Evolutionary conservation across 2,113 vertebrate genomes (phyloP).

Genomic region (Aix galericulata): DNA sequence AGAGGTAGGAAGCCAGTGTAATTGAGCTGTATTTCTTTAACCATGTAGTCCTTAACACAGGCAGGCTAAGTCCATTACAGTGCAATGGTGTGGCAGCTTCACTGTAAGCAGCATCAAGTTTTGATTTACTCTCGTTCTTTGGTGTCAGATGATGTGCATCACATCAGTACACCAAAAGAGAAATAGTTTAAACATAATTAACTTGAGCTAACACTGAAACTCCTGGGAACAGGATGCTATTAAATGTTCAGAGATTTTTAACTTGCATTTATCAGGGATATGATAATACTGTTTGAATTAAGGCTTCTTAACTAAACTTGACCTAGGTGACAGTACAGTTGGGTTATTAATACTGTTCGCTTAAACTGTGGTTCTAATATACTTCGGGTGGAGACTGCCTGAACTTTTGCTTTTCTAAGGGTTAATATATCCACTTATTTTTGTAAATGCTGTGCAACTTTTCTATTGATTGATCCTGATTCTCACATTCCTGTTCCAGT

Average conservation of each 20-base stretch:
- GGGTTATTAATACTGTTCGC: not conserved
- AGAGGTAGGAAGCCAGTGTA: not conserved
- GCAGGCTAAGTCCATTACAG: not conserved
- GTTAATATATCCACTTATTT: not conserved
- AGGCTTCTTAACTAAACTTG: not conserved
- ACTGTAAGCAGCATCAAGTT: not conserved
- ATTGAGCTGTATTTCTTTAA: not conserved
- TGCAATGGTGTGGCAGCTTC: not conserved
- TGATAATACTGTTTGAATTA: not conserved
- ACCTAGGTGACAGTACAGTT: not conserved
- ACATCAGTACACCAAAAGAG: not conserved
- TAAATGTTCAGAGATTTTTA: not conserved
- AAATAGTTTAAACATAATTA: constrained; percentile 43
- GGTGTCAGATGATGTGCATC: not conserved
- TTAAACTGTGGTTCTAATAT: not conserved
- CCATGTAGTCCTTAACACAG: not conserved
- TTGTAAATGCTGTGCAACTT: not conserved
- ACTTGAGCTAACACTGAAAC: constrained; percentile 6
- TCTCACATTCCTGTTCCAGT: not conserved
- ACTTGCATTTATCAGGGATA: not conserved
- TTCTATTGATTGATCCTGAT: not conserved
- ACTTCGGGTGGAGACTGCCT: not conserved
- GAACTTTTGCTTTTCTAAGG: not conserved
- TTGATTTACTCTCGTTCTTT: not conserved
- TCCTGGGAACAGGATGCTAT: not conserved